Conservation (phyloP, 2,888 invertebrate species). For the Apamea sordens region DNA sequence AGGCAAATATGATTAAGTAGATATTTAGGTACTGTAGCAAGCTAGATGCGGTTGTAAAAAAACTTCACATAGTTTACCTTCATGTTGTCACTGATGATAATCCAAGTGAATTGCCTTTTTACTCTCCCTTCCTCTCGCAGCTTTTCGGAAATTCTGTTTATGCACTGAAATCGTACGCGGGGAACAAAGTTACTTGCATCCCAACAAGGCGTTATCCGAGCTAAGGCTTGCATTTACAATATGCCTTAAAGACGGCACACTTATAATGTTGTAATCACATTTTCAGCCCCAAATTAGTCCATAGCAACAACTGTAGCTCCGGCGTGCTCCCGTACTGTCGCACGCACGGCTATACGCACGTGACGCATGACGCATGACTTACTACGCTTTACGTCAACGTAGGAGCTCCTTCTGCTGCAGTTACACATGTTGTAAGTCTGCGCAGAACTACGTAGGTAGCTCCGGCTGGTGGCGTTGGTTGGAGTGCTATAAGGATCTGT, state of each 20-base stretch:
- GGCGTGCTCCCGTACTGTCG: conserved; percentile 2
- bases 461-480: background rate
- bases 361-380: conserved; percentile 39
- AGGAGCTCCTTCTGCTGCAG: background rate
- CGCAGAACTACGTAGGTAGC: background rate
- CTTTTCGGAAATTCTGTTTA: background rate
- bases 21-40: background rate
- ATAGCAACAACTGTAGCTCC: background rate
- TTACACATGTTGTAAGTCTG: background rate
- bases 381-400: conserved; percentile 27
- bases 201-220: background rate
- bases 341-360: conserved; percentile 45
- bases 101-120: background rate
- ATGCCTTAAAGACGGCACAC: background rate
- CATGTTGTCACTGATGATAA: background rate
- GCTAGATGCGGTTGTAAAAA: background rate
- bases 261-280: background rate
- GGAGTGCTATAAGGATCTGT: background rate
- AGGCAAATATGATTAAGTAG: background rate
- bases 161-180: too few relatives aligned
- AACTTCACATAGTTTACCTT: background rate
- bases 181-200: background rate
- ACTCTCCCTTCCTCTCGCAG: background rate
- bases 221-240: background rate
- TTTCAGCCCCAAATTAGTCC: background rate